Base-by-base conservation (phyloP, 1,140 invertebrate genomes). In the Copidosoma floridanum region DNA sequence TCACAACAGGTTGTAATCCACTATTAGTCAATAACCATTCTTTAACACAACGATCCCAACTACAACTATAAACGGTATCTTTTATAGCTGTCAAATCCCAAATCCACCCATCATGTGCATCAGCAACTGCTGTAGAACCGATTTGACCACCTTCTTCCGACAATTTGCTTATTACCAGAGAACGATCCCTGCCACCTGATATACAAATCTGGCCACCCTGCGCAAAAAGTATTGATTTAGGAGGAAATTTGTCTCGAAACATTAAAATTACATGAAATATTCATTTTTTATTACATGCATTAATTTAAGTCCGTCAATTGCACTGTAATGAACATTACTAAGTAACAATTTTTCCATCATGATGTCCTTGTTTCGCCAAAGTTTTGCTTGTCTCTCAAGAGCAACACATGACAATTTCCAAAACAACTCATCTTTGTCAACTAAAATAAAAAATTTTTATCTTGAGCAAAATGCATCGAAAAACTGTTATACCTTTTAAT, bases 21-120 rank as follows among this genome's bases (percentile, higher is more conserved):
- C 41, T 57, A 20, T 59, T 32, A 2, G 56, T 64, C n/a, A 74
- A 58, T 14, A 60, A 52, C 78, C 78, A 80, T 4, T 70, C 64
- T 61, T 75, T 76, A 3, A 80, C 57, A 0, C 53, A 70, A 27
- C 67, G 52, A 64, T 80, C 78, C 75, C 75, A 80, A 41, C 77
- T 75, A 53, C 75, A 78, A 53, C 76, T 79, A 48, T 77, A 79
- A 26, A 79, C 38, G 41, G 62, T 77, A 16, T 75, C 57, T 20
- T 71, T 57, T 46, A 75, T 66, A 20, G 71, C 61, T 16, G 74
- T 70, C 26, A 80, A 55, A 55, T 75, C 75, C 75, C 77, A 79
- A 52, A 80, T 77, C 78, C 78, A 80, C 58, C 78, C 78, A 8
- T 71, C 57, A 48, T 80, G 78, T 8, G 75, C 75, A 41, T 61